Conservation (phyloP, 1,140 invertebrate species). For the Mactra quadrangularis region DNA sequence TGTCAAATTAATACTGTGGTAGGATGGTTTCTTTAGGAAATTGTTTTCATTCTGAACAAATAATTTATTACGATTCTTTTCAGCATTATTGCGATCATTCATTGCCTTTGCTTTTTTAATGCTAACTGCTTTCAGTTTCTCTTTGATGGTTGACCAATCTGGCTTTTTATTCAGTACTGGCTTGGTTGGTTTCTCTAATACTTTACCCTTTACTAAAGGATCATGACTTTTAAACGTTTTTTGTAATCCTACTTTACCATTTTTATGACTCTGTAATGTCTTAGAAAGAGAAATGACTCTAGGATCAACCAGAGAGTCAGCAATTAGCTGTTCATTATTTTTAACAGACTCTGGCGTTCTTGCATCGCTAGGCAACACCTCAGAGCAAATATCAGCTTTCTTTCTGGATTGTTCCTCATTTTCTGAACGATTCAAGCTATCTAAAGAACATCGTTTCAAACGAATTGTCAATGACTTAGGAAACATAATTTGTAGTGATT, state of each 20-base stretch:
- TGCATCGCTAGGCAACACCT: background rate
- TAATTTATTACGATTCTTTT: conserved; percentile 11
- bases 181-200: background rate
- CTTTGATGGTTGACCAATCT: conserved; percentile 36
- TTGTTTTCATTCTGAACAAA: background rate
- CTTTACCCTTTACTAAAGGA: background rate
- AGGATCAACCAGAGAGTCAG: conserved; percentile 29
- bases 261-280: conserved; percentile 34
- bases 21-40: too few relatives aligned
- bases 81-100: conserved; percentile 1
- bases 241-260: conserved; percentile 39
- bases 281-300: conserved; percentile 47
- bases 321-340: background rate
- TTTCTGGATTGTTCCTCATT: background rate
- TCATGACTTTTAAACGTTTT: conserved; percentile 21
- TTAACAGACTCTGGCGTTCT: background rate
- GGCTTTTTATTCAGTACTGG: background rate
- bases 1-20: too few relatives aligned
- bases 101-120: conserved; percentile 2
- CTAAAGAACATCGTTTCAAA: background rate
- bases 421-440: background rate
- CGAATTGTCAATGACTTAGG: background rate
- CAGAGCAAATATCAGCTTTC: background rate
- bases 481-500: conserved; percentile 38
- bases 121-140: conserved; percentile 41